Evolutionary conservation across 1,140 invertebrate genomes (phyloP).

Genomic region (Heliconius nattereri): DNA sequence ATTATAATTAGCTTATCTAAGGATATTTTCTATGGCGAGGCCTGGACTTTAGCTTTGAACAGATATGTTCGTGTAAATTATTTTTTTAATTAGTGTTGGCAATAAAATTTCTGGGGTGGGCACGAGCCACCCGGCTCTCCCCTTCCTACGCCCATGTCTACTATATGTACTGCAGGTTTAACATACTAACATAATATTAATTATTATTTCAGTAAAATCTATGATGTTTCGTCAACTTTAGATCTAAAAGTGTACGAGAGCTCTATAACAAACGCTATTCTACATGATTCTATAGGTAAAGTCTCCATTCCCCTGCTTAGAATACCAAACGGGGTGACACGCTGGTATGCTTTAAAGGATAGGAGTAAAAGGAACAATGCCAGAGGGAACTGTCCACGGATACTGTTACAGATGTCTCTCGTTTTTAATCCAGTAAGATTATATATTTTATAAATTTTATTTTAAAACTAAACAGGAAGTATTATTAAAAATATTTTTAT

Average conservation of each 20-base stretch:
- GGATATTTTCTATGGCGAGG: no score
- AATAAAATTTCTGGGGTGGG: no score
- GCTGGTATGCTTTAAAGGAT: constrained; percentile 69
- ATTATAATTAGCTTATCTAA: no score
- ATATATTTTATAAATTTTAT: background rate
- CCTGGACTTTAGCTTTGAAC: no score
- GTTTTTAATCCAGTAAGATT: constrained; percentile 68
- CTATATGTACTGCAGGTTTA: no score
- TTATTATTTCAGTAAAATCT: constrained; percentile 88
- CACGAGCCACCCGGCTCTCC: no score
- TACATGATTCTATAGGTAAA: constrained; percentile 87
- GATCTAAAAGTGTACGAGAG: constrained; percentile 90
- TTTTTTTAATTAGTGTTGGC: rapidly evolving
- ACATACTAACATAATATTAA: constrained; percentile 13
- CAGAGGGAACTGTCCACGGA: constrained; percentile 70
- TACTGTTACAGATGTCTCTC: constrained; percentile 74
- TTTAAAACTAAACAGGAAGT: no score
- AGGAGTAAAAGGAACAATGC: constrained; percentile 55
- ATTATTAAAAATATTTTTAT: no score
- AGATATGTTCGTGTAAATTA: no score
- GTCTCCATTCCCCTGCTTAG: constrained; percentile 66
- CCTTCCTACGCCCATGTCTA: no score
- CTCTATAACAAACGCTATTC: constrained; percentile 65
- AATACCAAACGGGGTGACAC: constrained; percentile 52
- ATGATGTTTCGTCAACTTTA: constrained; percentile 97